Evolutionary conservation across 23 tunicate species (phyloP).

Genomic region (Phallusia fumigata): DNA sequence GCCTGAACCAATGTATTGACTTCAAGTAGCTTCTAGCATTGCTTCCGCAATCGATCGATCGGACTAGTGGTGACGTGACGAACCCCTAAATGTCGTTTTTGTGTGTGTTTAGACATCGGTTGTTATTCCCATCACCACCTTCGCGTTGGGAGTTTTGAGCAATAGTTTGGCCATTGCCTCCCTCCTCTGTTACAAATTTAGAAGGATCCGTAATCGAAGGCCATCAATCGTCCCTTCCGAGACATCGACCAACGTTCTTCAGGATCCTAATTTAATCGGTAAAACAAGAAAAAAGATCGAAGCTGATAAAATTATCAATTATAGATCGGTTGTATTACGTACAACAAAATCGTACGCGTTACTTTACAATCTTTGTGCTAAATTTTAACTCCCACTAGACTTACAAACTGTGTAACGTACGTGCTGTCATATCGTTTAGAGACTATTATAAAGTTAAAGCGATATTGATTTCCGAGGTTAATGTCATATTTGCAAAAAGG

Average conservation of each 20-base stretch:
- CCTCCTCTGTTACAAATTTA: conserved; percentile 30
- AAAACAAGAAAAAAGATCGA: neutral
- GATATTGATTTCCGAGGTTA: too few relatives aligned
- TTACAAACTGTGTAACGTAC: too few relatives aligned
- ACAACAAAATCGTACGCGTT: too few relatives aligned
- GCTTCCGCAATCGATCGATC: conserved; percentile 8
- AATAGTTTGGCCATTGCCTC: conserved; percentile 48
- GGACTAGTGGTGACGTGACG: neutral
- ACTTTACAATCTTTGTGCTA: too few relatives aligned
- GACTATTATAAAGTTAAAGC: too few relatives aligned
- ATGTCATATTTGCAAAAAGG: too few relatives aligned
- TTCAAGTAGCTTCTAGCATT: neutral
- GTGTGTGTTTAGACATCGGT: conserved; percentile 28
- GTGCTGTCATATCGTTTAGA: too few relatives aligned
- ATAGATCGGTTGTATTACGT: neutral
- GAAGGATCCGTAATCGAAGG: neutral
- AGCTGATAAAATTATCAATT: conserved; percentile 13
- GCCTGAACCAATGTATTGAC: too few relatives aligned
- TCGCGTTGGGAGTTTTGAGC: conserved; percentile 41
- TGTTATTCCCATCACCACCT: conserved; percentile 46
- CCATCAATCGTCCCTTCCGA: neutral
- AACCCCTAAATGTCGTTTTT: conserved; percentile 7
- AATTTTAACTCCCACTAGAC: too few relatives aligned
- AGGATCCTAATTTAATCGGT: neutral
- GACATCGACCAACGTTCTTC: neutral